phyloP scores from a whole-genome alignment of 2,113 vertebrate species.

The Oreochromis tanganicae region DNA sequence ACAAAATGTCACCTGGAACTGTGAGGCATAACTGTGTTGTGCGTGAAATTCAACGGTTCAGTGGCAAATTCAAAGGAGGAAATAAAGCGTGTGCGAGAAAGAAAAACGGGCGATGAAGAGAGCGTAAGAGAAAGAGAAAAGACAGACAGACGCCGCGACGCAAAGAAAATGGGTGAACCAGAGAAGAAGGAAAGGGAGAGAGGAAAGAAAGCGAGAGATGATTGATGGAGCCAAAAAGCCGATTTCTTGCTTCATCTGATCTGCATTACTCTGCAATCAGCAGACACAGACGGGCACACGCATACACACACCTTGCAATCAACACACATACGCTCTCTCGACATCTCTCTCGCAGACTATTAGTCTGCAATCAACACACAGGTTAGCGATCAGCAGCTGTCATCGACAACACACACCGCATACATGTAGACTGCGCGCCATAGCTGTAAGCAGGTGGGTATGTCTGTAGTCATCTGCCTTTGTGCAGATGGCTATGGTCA shows the following conservation, averaged over 20 bases:
- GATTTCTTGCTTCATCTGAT: constrained; percentile 74
- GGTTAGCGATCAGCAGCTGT: constrained; percentile 50
- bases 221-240: constrained; percentile 70
- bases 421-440: neutral
- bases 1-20: constrained; percentile 39
- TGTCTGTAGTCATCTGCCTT: neutral
- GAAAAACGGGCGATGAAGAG: constrained; percentile 34
- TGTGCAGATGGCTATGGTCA: neutral
- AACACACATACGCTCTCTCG: neutral
- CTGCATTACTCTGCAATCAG: constrained; percentile 68
- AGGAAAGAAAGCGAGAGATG: constrained; percentile 34
- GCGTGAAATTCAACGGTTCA: constrained; percentile 24
- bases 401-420: constrained; percentile 27
- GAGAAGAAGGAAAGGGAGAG: neutral
- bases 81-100: constrained; percentile 12
- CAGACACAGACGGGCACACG: constrained; percentile 13
- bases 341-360: neutral
- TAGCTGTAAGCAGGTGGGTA: neutral
- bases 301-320: constrained; percentile 24
- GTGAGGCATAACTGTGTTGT: constrained; percentile 16
- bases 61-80: constrained; percentile 21
- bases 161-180: constrained; percentile 23
- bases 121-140: neutral
- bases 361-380: constrained; percentile 33
- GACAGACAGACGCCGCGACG: neutral